A percentile compares a stretch with the other conserved stretches of the same genome.
Evolutionary conservation across 1,140 invertebrate species (phyloP).

Genomic region (Octopus sinensis): DNA sequence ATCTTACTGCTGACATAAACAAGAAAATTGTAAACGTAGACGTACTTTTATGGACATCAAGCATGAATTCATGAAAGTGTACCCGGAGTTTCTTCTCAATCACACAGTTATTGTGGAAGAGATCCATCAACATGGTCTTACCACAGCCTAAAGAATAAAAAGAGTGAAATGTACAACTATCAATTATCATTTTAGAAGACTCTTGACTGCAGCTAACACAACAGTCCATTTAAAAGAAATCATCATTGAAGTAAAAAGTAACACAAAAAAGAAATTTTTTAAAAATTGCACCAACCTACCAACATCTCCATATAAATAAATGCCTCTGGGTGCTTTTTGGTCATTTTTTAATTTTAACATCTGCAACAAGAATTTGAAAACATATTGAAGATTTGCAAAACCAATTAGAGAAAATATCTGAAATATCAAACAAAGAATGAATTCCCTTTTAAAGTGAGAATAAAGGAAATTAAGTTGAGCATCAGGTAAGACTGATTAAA

Average conservation of each 20-base stretch:
- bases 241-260: background rate
- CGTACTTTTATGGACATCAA: conserved; percentile 79
- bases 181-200: background rate
- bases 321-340: conserved; percentile 49
- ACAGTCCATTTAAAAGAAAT: background rate
- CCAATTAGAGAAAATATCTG: background rate
- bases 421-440: background rate
- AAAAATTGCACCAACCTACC: conserved; percentile 46
- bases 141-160: conserved; percentile 50
- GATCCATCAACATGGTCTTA: conserved; percentile 97
- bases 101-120: conserved; percentile 82
- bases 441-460: background rate
- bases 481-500: too few relatives aligned
- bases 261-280: background rate
- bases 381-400: background rate
- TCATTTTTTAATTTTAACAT: conserved; percentile 20
- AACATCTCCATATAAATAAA: conserved; percentile 63
- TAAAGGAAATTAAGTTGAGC: background rate
- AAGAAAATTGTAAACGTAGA: background rate
- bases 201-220: background rate
- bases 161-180: background rate
- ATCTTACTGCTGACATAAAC: too few relatives aligned
- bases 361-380: conserved; percentile 22
- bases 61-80: conserved; percentile 98
- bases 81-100: conserved; percentile 72